Conservation (phyloP, 2,888 invertebrate genomes). For the Drosophila cracens region DNA sequence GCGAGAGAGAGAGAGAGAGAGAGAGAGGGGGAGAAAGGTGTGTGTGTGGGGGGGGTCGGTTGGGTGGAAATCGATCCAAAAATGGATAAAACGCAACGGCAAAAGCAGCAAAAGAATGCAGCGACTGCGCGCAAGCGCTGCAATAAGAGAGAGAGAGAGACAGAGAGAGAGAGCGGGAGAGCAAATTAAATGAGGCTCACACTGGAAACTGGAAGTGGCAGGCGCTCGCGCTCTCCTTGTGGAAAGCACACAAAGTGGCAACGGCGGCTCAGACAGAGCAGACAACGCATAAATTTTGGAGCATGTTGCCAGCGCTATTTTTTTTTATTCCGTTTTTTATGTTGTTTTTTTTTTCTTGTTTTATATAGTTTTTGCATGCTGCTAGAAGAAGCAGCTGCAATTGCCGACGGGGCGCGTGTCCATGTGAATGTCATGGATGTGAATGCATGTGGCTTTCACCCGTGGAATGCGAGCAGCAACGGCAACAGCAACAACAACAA, state of each 20-base stretch:
- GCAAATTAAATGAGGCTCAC: slow-evolving; percentile 16
- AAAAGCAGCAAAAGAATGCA: slow-evolving; percentile 22
- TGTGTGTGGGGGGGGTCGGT: neutral
- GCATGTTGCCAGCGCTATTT: slow-evolving; percentile 46
- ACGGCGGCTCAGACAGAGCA: slow-evolving; percentile 24
- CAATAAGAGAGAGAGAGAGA: slow-evolving; percentile 19
- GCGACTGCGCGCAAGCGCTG: slow-evolving; percentile 12
- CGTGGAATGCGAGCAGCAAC: slow-evolving; percentile 70
- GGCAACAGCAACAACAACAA: slow-evolving; percentile 33
- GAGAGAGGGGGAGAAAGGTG: neutral
- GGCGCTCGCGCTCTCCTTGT: slow-evolving; percentile 34
- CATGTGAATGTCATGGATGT: slow-evolving; percentile 61
- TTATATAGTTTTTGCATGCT: slow-evolving; percentile 49
- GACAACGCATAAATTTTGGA: slow-evolving; percentile 72
- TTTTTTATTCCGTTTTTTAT: slow-evolving; percentile 1
- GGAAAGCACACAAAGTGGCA: slow-evolving; percentile 19
- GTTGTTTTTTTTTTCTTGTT: neutral
- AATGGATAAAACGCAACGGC: slow-evolving; percentile 40
- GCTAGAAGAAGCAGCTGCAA: slow-evolving; percentile 54
- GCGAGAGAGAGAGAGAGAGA: too few species aligned
- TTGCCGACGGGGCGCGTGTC: slow-evolving; percentile 60
- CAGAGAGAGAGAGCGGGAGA: slow-evolving; percentile 4
- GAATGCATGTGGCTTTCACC: slow-evolving; percentile 70
- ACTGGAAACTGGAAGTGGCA: slow-evolving; percentile 35
- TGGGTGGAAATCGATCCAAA: slow-evolving; percentile 20